phyloP scores from a whole-genome alignment of 2,888 invertebrate genomes.

The Smittia sp. region DNA sequence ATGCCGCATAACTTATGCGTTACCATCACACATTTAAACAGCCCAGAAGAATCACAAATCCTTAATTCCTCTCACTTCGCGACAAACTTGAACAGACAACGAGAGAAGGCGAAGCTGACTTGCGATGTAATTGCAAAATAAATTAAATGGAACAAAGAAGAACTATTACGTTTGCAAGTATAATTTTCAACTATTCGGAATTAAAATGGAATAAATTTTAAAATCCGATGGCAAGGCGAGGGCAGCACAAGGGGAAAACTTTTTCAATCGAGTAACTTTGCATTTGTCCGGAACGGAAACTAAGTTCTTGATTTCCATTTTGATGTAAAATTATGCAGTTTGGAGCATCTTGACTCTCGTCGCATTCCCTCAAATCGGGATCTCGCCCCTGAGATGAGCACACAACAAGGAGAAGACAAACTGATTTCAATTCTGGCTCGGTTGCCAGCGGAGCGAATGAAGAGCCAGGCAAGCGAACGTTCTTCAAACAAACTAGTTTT shows the following conservation, averaged over 20 bases:
- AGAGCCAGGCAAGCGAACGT: neutral
- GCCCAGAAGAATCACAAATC: too few relatives aligned
- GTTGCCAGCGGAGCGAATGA: neutral
- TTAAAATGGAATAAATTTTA: conserved; percentile 15
- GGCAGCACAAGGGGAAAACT: neutral
- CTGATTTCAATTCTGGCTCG: neutral
- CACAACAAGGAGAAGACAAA: neutral
- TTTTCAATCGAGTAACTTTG: too few relatives aligned
- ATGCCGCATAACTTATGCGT: too few relatives aligned
- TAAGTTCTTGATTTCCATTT: too few relatives aligned
- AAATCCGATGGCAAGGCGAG: neutral
- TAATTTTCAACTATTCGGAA: neutral
- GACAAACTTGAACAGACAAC: too few relatives aligned
- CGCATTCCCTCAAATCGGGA: too few relatives aligned
- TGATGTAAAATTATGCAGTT: too few relatives aligned
- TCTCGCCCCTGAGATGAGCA: neutral
- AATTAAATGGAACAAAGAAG: neutral
- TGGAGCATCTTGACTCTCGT: too few relatives aligned
- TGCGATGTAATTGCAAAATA: neutral
- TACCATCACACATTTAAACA: too few relatives aligned
- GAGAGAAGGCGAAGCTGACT: neutral
- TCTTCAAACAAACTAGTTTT: conserved; percentile 14
- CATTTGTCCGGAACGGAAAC: too few relatives aligned
- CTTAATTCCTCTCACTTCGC: too few relatives aligned
- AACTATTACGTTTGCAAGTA: conserved; percentile 21